Percentiles rank a stretch among this genome's conserved stretches.
These are phyloP conservation scores for Serranochromis macrocephalus DNA, from an alignment of 2,113 vertebrate genomes.

Conservation along the genomic window DNA sequence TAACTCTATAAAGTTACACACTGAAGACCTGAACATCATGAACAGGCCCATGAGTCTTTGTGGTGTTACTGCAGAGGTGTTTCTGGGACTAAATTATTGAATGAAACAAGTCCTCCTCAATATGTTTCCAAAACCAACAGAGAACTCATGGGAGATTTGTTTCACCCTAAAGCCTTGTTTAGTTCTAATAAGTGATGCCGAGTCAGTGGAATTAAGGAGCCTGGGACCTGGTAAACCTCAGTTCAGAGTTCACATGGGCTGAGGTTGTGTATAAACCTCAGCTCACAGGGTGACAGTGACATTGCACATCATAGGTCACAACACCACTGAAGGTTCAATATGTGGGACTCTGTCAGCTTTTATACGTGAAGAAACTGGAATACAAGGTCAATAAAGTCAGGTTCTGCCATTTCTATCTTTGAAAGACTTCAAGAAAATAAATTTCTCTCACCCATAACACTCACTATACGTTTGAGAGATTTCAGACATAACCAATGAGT, in stretches of 20 bases:
- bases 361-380: neutral
- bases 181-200: neutral
- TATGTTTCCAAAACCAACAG: neutral
- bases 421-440: neutral
- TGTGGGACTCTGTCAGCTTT: neutral
- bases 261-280: neutral
- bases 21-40: neutral
- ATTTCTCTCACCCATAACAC: neutral
- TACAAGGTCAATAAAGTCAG: neutral
- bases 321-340: neutral
- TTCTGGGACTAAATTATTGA: neutral
- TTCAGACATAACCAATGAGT: neutral
- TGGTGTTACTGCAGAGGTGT: neutral
- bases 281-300: neutral
- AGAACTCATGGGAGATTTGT: neutral
- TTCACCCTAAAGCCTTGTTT: neutral
- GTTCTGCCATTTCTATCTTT: neutral
- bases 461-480: neutral
- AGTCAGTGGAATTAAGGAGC: accelerated
- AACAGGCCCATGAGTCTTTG: neutral
- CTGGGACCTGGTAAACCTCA: neutral
- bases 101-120: neutral
- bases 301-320: neutral
- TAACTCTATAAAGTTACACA: neutral
- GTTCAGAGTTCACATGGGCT: neutral